Conservation (phyloP, 2,113 vertebrate species). For the Cyprinodon tularosa region DNA sequence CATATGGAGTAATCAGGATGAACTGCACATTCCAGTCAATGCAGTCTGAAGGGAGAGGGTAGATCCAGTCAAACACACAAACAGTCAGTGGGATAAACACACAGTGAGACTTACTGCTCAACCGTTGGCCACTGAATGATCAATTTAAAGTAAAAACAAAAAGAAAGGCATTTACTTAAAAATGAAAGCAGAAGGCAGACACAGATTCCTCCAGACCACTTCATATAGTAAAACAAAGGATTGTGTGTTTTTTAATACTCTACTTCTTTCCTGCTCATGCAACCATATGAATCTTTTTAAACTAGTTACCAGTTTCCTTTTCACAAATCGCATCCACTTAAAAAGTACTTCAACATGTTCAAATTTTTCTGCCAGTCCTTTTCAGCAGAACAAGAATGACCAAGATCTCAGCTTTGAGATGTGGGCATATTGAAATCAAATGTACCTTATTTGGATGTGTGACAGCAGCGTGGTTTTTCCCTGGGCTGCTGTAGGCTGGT, state of each 20-base stretch:
- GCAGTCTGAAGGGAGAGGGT: conserved; percentile 55
- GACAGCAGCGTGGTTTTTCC: conserved; percentile 79
- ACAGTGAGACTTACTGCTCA: conserved; percentile 78
- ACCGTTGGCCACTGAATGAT: conserved; percentile 79
- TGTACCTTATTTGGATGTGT: conserved; percentile 80
- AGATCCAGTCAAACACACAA: conserved; percentile 63
- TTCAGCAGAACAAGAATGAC: not conserved
- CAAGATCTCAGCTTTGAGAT: not conserved
- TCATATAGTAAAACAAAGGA: conserved; percentile 1
- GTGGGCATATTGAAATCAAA: not conserved
- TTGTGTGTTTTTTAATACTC: not conserved
- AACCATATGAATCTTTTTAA: not conserved
- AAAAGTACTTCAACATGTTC: not conserved
- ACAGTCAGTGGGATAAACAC: conserved; percentile 53
- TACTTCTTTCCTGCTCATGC: not conserved
- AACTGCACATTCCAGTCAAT: conserved; percentile 70
- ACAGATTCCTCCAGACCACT: conserved; percentile 31
- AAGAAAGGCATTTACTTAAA: conserved; percentile 64
- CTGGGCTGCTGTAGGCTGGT: conserved; percentile 90
- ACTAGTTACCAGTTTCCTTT: not conserved
- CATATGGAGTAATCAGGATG: conserved; percentile 32
- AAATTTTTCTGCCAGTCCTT: not conserved
- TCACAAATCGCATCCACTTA: not conserved
- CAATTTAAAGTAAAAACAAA: conserved; percentile 71
- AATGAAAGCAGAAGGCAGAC: conserved; percentile 36